Evolutionary conservation across 2,888 invertebrate genomes (phyloP).

Genomic region (Scrobipalpa costella): DNA sequence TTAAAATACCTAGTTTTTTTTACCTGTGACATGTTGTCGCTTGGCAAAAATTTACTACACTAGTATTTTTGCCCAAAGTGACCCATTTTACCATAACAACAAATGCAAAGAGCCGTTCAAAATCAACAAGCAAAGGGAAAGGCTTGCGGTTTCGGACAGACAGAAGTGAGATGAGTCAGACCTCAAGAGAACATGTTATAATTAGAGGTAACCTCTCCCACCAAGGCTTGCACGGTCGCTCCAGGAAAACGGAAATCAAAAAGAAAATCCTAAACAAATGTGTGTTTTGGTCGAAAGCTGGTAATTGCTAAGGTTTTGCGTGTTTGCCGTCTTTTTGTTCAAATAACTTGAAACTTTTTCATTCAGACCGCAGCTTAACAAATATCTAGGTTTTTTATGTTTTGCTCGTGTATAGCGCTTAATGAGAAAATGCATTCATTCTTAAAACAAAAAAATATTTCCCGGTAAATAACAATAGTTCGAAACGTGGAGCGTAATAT

Average conservation of each 20-base stretch:
- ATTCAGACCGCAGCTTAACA: neutral
- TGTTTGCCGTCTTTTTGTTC: neutral
- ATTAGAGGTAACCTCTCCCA: neutral
- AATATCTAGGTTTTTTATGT: neutral
- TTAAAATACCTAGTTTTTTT: too few species aligned
- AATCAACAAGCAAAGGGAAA: neutral
- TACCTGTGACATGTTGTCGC: too few species aligned
- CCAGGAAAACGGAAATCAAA: neutral
- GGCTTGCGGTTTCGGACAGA: neutral
- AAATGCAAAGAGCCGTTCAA: too few species aligned
- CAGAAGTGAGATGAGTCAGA: neutral
- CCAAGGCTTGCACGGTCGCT: neutral
- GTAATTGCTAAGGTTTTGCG: slow-evolving; percentile 4
- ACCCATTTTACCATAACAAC: neutral
- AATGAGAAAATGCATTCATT: neutral
- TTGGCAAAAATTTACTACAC: too few species aligned
- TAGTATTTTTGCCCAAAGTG: neutral
- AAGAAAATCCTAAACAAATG: slow-evolving; percentile 11
- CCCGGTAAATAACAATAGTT: neutral
- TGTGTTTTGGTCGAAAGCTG: slow-evolving; percentile 5
- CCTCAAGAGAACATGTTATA: neutral
- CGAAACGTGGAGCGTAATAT: neutral
- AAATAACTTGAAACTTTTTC: neutral
- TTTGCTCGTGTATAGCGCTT: neutral
- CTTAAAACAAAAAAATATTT: neutral